Conservation (phyloP, 1,140 invertebrate genomes). For the Bombus consobrinus region DNA sequence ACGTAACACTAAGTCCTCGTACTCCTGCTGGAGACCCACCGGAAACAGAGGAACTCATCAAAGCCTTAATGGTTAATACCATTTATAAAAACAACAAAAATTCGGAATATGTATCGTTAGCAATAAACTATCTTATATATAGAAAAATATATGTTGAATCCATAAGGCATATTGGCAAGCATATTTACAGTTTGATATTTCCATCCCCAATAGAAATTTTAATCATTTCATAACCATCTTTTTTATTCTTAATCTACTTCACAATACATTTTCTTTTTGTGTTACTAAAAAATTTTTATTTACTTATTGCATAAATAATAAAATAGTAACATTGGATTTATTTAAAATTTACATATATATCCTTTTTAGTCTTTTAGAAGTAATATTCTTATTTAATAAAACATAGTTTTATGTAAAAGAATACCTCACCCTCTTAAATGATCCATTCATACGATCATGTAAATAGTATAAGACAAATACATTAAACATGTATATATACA, state of each 20-base stretch:
- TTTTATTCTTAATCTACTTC: slow-evolving; percentile 29
- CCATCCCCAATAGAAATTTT: slow-evolving; percentile 45
- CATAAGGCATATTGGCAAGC: slow-evolving; percentile 59
- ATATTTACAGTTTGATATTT: slow-evolving; percentile 55
- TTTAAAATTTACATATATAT: neutral
- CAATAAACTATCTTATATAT: slow-evolving; percentile 76
- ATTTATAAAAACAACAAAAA: slow-evolving; percentile 68
- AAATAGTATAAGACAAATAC: neutral
- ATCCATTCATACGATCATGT: neutral
- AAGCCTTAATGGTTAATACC: slow-evolving; percentile 86
- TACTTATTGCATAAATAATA: slow-evolving; percentile 6
- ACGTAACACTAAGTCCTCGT: slow-evolving; percentile 89
- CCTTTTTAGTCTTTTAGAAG: slow-evolving; percentile 28
- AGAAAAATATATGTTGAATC: slow-evolving; percentile 68
- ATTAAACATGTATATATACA: slow-evolving; percentile 1
- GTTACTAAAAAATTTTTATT: slow-evolving; percentile 14
- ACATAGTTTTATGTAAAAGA: neutral
- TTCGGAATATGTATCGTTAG: slow-evolving; percentile 71
- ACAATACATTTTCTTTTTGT: neutral
- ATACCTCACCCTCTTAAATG: neutral
- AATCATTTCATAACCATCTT: neutral
- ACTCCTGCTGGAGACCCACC: slow-evolving; percentile 92
- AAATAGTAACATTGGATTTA: neutral
- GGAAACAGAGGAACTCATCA: slow-evolving; percentile 94
- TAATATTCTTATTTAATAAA: slow-evolving; percentile 39